Percentiles rank a stretch among this genome's conserved stretches.
phyloP scores from a whole-genome alignment of 1,140 invertebrate genomes.

The Drosophila kurseongensis region DNA sequence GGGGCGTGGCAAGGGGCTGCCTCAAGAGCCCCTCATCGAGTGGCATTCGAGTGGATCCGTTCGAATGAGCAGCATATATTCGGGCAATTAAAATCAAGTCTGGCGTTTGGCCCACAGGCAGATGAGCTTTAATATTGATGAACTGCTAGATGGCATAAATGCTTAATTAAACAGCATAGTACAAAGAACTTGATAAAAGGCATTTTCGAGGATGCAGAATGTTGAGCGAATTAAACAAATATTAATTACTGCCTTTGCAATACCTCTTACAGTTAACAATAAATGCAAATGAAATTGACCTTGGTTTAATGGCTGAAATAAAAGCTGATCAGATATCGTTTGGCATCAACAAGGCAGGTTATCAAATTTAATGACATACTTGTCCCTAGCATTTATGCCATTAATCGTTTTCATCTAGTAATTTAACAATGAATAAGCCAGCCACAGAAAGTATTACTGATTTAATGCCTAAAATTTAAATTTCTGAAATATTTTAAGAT shows the following conservation, averaged over 20 bases:
- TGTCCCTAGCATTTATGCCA: too few relatives aligned
- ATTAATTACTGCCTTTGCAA: neutral
- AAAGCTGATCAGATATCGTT: too few relatives aligned
- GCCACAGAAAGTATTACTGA: too few relatives aligned
- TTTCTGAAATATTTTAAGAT: neutral
- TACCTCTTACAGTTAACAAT: neutral
- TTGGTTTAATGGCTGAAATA: neutral
- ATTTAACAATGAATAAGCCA: too few relatives aligned
- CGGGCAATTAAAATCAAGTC: conserved; percentile 23
- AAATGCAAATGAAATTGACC: neutral
- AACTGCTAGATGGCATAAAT: neutral
- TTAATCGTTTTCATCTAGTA: too few relatives aligned
- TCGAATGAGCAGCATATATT: conserved; percentile 28
- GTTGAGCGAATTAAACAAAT: neutral
- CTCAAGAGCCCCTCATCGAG: conserved; percentile 21
- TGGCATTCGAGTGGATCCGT: conserved; percentile 24
- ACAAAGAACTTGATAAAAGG: conserved; percentile 4
- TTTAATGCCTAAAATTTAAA: too few relatives aligned
- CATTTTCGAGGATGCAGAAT: neutral
- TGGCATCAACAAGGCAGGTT: too few relatives aligned
- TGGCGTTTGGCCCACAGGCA: neutral
- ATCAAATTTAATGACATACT: too few relatives aligned
- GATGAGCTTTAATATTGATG: conserved; percentile 8
- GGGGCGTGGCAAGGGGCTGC: neutral
- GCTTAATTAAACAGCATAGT: conserved; percentile 8